Percentiles rank a stretch among this genome's conserved stretches.
Evolutionary conservation across 2,888 invertebrate genomes (phyloP).

Genomic region (Perdita meconis): DNA sequence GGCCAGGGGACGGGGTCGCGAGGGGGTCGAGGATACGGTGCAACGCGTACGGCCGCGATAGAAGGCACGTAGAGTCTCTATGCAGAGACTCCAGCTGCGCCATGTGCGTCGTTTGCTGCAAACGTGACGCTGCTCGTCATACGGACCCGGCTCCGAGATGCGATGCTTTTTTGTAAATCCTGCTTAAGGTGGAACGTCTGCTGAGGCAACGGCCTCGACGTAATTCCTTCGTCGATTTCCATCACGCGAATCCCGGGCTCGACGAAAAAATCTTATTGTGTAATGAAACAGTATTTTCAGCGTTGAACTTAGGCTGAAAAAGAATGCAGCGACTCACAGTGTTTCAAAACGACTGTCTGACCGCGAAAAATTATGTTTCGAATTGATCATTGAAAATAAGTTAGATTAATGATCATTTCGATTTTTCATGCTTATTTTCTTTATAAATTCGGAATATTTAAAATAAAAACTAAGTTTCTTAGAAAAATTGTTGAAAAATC

Average conservation of each 20-base stretch:
- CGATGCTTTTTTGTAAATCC: conserved; percentile 67
- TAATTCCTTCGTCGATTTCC: conserved; percentile 39
- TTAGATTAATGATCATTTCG: no score
- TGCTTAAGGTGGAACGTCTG: conserved; percentile 58
- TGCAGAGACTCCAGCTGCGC: conserved; percentile 82
- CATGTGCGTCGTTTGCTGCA: conserved; percentile 83
- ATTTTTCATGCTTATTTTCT: no score
- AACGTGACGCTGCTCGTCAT: conserved; percentile 82
- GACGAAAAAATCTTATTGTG: background rate
- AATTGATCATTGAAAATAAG: no score
- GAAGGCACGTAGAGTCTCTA: conserved; percentile 80
- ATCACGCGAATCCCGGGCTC: conserved; percentile 33
- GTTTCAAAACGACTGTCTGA: no score
- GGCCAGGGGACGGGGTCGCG: conserved; percentile 28
- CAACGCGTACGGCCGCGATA: conserved; percentile 70
- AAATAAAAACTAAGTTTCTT: no score
- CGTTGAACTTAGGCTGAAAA: no score
- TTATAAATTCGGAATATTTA: no score
- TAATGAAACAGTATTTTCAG: no score
- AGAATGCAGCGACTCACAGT: no score
- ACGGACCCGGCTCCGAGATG: conserved; percentile 58
- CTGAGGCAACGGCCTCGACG: conserved; percentile 57
- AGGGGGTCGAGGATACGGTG: conserved; percentile 39
- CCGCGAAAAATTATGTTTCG: no score
- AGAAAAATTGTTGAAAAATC: no score